Conservation (phyloP, 2,113 vertebrate genomes). For the Cavia porcellus region DNA sequence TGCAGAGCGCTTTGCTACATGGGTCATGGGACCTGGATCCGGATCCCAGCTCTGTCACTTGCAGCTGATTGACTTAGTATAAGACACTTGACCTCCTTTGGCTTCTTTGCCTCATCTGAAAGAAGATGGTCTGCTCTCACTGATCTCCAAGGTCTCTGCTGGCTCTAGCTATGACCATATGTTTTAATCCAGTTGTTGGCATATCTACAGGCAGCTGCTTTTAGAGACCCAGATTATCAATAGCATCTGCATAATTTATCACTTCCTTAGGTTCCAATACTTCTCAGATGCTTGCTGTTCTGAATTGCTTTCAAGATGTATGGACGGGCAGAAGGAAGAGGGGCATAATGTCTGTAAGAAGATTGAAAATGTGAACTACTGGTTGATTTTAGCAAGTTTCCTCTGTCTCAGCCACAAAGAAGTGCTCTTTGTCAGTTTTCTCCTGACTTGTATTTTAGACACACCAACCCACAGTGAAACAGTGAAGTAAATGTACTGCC, state of each 20-base stretch:
- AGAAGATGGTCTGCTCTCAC: neutral
- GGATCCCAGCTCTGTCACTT: neutral
- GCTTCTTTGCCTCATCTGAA: neutral
- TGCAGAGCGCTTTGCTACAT: neutral
- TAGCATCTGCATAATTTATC: conserved; percentile 48
- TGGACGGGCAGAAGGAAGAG: neutral
- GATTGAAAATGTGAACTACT: neutral
- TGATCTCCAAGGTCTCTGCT: neutral
- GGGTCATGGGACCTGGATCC: neutral
- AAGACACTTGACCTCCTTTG: neutral
- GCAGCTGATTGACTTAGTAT: neutral
- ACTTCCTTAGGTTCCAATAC: neutral
- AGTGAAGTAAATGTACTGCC: neutral
- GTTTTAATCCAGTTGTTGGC: conserved; percentile 35
- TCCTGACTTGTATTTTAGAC: neutral
- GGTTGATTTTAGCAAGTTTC: neutral
- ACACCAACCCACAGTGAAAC: neutral
- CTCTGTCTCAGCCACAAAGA: neutral
- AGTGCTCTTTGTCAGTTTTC: neutral
- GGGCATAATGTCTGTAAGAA: neutral
- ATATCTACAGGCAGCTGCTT: conserved; percentile 49
- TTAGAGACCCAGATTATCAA: conserved; percentile 39
- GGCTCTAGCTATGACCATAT: neutral
- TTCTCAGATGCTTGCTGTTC: conserved; percentile 36
- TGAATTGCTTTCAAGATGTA: conserved; percentile 29